phyloP scores from a whole-genome alignment of 1,140 invertebrate species.

The Cydia splendana region DNA sequence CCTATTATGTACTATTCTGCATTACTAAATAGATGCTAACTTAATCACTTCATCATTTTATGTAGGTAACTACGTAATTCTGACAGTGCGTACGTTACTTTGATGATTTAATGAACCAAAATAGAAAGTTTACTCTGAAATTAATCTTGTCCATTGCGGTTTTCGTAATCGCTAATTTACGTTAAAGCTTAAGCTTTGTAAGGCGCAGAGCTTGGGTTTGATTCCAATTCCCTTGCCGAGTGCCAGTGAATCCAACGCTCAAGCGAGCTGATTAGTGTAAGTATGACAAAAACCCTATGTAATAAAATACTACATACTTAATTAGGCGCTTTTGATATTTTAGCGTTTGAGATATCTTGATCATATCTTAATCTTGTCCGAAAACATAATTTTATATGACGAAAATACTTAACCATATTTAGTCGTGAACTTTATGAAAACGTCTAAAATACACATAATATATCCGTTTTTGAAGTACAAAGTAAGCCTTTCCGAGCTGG shows the following conservation, averaged over 20 bases:
- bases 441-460: no score
- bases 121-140: constrained; percentile 18
- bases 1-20: neutral
- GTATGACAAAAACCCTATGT: no score
- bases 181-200: constrained; percentile 26
- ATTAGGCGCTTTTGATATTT: no score
- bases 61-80: constrained; percentile 18
- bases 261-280: no score
- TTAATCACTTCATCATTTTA: constrained; percentile 12
- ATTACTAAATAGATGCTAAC: constrained; percentile 7
- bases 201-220: neutral
- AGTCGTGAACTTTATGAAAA: no score
- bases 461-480: no score
- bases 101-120: constrained; percentile 24
- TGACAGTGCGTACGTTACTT: constrained; percentile 2
- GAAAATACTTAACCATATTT: no score
- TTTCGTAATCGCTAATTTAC: constrained; percentile 32
- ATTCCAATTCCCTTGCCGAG: neutral
- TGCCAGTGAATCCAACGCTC: neutral
- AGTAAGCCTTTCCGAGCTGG: no score
- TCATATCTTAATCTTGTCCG: no score
- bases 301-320: no score
- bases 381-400: no score
- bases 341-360: no score
- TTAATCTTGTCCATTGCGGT: constrained; percentile 15